phyloP scores from a whole-genome alignment of 2,888 invertebrate genomes.

The Conus canariensis region DNA sequence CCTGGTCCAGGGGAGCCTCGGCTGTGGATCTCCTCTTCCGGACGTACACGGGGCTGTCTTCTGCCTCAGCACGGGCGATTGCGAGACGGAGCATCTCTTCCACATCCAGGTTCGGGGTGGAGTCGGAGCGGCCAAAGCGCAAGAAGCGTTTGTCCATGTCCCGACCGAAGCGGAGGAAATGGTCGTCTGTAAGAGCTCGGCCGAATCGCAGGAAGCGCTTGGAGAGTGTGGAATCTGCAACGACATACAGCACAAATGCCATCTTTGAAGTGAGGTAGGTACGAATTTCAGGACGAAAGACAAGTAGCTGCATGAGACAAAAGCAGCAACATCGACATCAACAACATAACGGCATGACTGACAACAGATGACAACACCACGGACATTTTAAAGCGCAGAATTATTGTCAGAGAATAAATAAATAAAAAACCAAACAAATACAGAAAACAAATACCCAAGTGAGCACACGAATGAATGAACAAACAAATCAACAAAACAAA shows the following conservation, averaged over 20 bases:
- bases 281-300: neutral
- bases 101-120: conserved; percentile 52
- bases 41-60: conserved; percentile 44
- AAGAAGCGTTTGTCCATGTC: conserved; percentile 64
- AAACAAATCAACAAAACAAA: no score
- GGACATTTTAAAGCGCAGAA: neutral
- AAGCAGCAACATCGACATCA: neutral
- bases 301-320: neutral
- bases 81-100: conserved; percentile 56
- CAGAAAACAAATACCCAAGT: no score
- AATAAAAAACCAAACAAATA: no score
- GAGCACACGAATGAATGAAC: no score
- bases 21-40: conserved; percentile 39
- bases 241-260: neutral
- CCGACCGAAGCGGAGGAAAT: conserved; percentile 58
- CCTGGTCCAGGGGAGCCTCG: conserved; percentile 37
- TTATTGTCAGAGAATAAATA: neutral
- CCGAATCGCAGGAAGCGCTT: conserved; percentile 72
- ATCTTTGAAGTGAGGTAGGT: neutral
- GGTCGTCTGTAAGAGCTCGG: conserved; percentile 59
- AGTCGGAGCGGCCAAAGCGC: conserved; percentile 64
- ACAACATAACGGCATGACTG: neutral
- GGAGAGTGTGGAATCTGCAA: conserved; percentile 20
- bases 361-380: neutral
- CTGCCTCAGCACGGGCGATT: conserved; percentile 33